These are phyloP conservation scores for Micrastur ruficollis DNA, from an alignment of 2,797 vertebrate species.

Conservation along the genomic window DNA sequence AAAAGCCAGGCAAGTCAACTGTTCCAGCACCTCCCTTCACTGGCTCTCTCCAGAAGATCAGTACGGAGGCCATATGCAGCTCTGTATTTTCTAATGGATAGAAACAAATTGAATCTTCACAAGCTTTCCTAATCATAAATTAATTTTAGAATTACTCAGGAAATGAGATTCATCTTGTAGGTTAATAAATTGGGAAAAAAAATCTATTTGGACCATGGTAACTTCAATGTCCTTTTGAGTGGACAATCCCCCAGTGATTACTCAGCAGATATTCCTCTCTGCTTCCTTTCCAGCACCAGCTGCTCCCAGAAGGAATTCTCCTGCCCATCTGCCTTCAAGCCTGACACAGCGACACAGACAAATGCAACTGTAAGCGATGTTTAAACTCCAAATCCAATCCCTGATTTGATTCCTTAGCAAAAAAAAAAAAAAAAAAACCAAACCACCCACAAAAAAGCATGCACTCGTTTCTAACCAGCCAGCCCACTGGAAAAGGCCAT, in stretches of 20 bases:
- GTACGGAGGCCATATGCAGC: not conserved
- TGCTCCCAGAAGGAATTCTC: slow-evolving; percentile 16
- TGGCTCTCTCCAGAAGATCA: not conserved
- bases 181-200: not conserved
- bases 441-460: not conserved
- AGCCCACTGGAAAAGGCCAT: not conserved
- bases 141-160: not conserved
- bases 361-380: not conserved
- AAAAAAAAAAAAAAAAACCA: not conserved
- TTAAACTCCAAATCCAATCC: not conserved
- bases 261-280: slow-evolving; percentile 1
- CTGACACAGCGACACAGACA: not conserved
- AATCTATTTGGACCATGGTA: not conserved
- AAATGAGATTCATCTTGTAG: not conserved
- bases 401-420: not conserved
- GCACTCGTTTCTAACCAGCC: not conserved
- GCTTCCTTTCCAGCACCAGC: not conserved
- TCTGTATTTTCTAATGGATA: not conserved
- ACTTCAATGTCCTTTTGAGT: not conserved
- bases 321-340: not conserved
- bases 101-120: not conserved
- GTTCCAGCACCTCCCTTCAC: not conserved
- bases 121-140: not conserved
- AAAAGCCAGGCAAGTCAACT: not conserved
- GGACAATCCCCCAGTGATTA: not conserved